Conservation (phyloP, 2,888 invertebrate species). For the Melieria crassipennis region DNA sequence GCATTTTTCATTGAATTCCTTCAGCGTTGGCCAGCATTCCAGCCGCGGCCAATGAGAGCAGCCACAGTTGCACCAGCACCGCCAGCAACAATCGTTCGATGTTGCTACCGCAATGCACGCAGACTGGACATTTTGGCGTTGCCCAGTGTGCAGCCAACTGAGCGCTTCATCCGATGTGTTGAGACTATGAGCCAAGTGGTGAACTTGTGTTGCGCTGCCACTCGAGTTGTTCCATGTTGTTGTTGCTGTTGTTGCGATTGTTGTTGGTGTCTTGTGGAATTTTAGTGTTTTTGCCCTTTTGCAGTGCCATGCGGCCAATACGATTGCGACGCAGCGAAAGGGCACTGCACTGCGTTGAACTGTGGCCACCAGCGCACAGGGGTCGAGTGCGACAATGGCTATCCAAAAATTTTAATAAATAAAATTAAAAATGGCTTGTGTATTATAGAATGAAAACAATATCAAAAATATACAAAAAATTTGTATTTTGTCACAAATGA, state of each 20-base stretch:
- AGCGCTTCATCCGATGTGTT: too few relatives aligned
- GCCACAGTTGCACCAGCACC: slow-evolving; percentile 26
- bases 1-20: slow-evolving; percentile 59
- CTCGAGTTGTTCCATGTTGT: slow-evolving; percentile 13
- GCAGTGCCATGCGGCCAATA: slow-evolving; percentile 12
- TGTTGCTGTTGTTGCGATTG: slow-evolving; percentile 7
- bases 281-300: slow-evolving; percentile 40
- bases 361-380: slow-evolving; percentile 15
- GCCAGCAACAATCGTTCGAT: not conserved
- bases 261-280: slow-evolving; percentile 26
- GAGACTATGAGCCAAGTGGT: slow-evolving; percentile 5
- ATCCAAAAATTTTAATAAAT: not conserved
- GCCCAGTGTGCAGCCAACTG: not conserved
- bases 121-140: not conserved
- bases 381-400: not conserved
- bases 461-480: too few relatives aligned
- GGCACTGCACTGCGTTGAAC: slow-evolving; percentile 37
- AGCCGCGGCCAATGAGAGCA: slow-evolving; percentile 36
- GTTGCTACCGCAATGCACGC: not conserved
- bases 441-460: too few relatives aligned
- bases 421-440: not conserved
- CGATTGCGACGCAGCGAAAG: slow-evolving; percentile 13
- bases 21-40: slow-evolving; percentile 53
- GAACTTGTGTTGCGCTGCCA: slow-evolving; percentile 17
- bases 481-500: too few relatives aligned